Evolutionary conservation across 1,140 invertebrate genomes (phyloP), one percentile per base, ranked within the genome.

Genomic region (Aphelinus certus): DNA sequence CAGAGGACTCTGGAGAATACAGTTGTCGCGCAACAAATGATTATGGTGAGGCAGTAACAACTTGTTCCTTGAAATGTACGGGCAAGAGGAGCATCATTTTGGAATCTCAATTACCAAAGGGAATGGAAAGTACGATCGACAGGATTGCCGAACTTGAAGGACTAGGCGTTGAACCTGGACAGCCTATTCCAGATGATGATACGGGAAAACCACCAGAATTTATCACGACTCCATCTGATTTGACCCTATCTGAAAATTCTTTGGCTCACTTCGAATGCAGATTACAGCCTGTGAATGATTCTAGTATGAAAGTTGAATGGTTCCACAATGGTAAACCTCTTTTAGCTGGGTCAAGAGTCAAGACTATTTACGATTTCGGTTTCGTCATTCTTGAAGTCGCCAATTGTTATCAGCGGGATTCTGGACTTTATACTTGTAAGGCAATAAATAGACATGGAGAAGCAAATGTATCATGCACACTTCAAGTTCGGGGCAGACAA

Each of bases 271-370:
- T 98, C 80, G 96, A 98, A 88, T 97, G 95, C 78, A 92, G 95
- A 57, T 87, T 98, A 43, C 92, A 92, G 70, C 97, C 97, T n/a
- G 91, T 96, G 6, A 95, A 96, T 80, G 96, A 98, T 88, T 94
- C 95, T 1, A 95, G 94, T 73, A 94, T 98, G 93, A 91, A 93
- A 78, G 95, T 98, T 10, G 97, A 98, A 88, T 98, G 97, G 97
- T 98, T 93, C 91, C 96, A 98, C 79, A 97, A 98, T 85, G 97
- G 96, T 51, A 96, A 97, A 88, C 91, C 95, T 7, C 88, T 98
- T 61, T 92, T 94, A 80, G 92, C 94, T 75, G 96, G 95, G 63
- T 96, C 95, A 6, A 91, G 95, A 85, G 93, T 97, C 70, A 96
- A 96, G 83, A 96, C 95, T 0, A 96, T 97, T 73, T 96, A 96